A percentile compares a stretch with the other conserved stretches of the same genome.
Evolutionary conservation across 2,797 vertebrate genomes (phyloP).

Genomic region (Balearica regulorum): DNA sequence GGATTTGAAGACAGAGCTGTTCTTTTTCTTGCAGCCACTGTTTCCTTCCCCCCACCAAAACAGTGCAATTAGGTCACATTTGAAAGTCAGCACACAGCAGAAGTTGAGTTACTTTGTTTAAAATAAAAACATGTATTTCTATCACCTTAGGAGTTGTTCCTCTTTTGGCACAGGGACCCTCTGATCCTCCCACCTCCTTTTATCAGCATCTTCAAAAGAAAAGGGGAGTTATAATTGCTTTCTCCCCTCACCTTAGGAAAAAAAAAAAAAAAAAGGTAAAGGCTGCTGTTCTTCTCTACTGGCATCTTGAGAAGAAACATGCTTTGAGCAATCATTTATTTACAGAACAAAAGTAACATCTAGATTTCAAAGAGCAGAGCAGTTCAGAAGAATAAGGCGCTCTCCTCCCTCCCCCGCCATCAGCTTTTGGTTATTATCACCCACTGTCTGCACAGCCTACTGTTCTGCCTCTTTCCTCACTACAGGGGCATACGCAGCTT

Average conservation of each 20-base stretch:
- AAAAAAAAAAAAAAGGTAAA: background rate
- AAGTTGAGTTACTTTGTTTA: slow-evolving; percentile 6
- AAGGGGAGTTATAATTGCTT: slow-evolving; percentile 43
- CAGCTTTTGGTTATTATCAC: background rate
- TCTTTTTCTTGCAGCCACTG: background rate
- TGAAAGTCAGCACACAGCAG: background rate
- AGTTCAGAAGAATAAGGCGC: background rate
- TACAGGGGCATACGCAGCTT: background rate
- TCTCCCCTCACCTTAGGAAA: background rate
- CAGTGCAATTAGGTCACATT: slow-evolving; percentile 34
- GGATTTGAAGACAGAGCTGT: background rate
- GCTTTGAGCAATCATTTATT: slow-evolving; percentile 18
- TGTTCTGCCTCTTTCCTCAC: background rate
- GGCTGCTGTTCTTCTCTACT: background rate
- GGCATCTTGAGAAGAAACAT: background rate
- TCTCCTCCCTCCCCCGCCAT: background rate
- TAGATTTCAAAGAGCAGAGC: slow-evolving; percentile 4
- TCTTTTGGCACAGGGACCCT: background rate
- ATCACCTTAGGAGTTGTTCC: slow-evolving; percentile 40
- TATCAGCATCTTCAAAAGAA: slow-evolving; percentile 64
- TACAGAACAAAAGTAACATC: slow-evolving; percentile 8
- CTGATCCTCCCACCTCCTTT: slow-evolving; percentile 58
- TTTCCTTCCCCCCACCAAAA: background rate
- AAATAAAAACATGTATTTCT: slow-evolving; percentile 22
- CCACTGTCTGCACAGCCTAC: background rate